A percentile compares a stretch with the other conserved stretches of the same genome.
These are phyloP conservation scores for Tetramorium bicarinatum DNA, from an alignment of 2,888 invertebrate genomes.

Conservation along the genomic window DNA sequence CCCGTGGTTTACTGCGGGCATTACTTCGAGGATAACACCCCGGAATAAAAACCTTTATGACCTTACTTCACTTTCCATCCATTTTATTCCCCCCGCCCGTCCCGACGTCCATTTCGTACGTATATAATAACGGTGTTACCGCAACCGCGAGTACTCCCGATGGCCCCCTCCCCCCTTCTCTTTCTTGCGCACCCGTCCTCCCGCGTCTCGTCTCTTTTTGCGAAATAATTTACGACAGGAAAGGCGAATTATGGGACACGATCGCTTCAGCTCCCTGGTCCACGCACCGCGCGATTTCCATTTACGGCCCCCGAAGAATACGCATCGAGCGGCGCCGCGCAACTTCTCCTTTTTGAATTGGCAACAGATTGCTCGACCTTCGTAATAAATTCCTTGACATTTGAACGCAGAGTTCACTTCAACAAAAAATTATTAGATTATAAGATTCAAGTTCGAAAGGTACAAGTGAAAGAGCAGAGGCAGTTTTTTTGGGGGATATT, in stretches of 20 bases:
- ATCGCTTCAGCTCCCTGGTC: constrained; percentile 36
- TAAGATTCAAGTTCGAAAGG: not conserved
- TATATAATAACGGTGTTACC: constrained; percentile 56
- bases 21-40: constrained; percentile 82
- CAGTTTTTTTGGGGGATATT: not conserved
- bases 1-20: constrained; percentile 80
- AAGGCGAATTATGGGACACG: constrained; percentile 46
- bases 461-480: not conserved
- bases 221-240: constrained; percentile 48
- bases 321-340: not conserved
- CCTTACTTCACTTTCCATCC: constrained; percentile 80
- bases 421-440: not conserved
- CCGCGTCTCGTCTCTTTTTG: constrained; percentile 36
- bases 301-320: constrained; percentile 16
- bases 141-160: constrained; percentile 43
- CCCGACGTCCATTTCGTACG: constrained; percentile 52
- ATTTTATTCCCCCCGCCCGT: constrained; percentile 65
- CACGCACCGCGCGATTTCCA: constrained; percentile 22
- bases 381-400: not conserved
- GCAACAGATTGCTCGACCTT: not conserved
- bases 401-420: not conserved
- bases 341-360: not conserved
- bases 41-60: constrained; percentile 84
- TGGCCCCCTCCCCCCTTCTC: not conserved
- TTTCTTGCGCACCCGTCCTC: not conserved